Conservation (phyloP, 2,113 vertebrate species). For the Opisthocomus hoazin region DNA sequence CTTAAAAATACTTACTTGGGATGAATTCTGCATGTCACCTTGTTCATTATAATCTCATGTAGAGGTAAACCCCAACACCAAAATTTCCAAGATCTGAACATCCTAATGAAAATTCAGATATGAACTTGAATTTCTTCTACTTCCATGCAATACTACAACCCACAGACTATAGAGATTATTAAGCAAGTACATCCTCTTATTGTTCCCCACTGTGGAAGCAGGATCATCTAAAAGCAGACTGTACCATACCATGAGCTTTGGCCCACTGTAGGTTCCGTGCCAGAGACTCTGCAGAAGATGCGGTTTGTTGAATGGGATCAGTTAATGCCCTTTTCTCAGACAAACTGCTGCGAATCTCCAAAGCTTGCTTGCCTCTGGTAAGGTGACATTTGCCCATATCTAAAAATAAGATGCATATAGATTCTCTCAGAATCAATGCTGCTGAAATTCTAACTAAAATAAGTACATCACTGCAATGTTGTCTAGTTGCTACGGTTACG, state of each 20-base stretch:
- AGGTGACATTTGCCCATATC: slow-evolving; percentile 96
- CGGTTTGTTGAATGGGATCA: slow-evolving; percentile 78
- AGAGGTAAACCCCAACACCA: neutral
- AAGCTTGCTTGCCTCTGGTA: slow-evolving; percentile 91
- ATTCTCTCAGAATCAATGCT: neutral
- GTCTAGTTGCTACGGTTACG: neutral
- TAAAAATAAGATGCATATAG: slow-evolving; percentile 53
- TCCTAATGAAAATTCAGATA: neutral
- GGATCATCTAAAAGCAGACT: neutral
- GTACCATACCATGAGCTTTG: slow-evolving; percentile 83
- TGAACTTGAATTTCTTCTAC: neutral
- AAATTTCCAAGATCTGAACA: neutral
- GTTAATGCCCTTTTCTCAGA: slow-evolving; percentile 88
- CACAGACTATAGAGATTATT: neutral
- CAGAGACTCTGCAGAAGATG: slow-evolving; percentile 72
- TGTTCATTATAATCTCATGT: neutral
- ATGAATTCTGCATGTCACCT: neutral
- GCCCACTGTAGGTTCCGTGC: slow-evolving; percentile 89
- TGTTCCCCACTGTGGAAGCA: neutral
- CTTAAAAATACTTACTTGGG: neutral
- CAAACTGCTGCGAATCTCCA: slow-evolving; percentile 94
- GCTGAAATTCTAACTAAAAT: neutral
- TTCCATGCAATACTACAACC: neutral
- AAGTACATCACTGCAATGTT: neutral
- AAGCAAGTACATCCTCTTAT: neutral